phyloP scores from a whole-genome alignment of 2,797 vertebrate species.

The Silurus lanzhouensis region DNA sequence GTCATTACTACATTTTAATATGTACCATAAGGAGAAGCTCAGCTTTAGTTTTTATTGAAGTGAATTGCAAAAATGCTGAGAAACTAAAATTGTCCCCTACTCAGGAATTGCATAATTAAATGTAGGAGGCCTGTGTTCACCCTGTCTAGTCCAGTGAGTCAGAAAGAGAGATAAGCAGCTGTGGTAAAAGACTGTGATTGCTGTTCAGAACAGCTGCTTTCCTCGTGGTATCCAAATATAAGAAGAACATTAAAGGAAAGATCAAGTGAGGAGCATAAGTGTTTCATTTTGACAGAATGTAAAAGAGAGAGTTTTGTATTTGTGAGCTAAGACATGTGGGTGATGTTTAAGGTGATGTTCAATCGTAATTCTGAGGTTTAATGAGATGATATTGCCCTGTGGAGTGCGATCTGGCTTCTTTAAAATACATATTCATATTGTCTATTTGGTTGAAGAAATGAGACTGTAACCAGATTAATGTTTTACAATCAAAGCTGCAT shows the following conservation, averaged over 20 bases:
- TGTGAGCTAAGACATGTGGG: not conserved
- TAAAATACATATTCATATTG: not conserved
- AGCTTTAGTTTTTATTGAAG: not conserved
- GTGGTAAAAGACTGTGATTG: conserved; percentile 13
- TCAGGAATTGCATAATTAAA: not conserved
- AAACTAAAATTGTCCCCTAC: not conserved
- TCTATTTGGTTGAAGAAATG: not conserved
- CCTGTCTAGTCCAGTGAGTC: not conserved
- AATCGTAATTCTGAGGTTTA: not conserved
- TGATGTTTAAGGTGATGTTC: not conserved
- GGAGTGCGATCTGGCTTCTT: not conserved
- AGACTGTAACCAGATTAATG: not conserved
- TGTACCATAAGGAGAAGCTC: not conserved
- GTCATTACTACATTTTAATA: not conserved
- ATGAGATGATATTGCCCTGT: not conserved
- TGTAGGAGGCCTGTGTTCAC: conserved; percentile 1
- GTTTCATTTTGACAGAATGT: conserved; percentile 4
- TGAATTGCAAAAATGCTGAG: not conserved
- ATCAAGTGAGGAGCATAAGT: not conserved
- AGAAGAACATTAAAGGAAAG: not conserved
- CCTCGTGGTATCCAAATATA: not conserved
- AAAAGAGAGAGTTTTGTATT: conserved; percentile 5
- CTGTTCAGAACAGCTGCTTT: not conserved
- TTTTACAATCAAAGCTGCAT: not conserved
- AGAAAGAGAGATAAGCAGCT: not conserved